A percentile compares a stretch with the other conserved stretches of the same genome.
phyloP scores from a whole-genome alignment of 2,113 vertebrate genomes.

The Hemibagrus wyckioides region DNA sequence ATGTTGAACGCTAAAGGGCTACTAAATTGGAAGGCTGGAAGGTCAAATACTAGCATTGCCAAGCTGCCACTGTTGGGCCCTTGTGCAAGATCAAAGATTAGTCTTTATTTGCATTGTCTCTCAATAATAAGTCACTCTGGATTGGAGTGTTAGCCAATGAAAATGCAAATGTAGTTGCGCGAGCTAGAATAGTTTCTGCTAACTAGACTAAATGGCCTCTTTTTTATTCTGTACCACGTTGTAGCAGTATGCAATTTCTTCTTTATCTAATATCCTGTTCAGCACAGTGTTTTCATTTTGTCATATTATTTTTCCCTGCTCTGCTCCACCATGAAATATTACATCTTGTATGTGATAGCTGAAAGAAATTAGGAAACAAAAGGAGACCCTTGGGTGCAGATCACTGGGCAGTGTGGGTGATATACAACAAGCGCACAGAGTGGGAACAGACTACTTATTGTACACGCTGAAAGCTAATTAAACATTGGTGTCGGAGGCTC shows the following conservation, averaged over 20 bases:
- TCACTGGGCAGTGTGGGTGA: slow-evolving; percentile 36
- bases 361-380: not conserved
- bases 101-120: not conserved
- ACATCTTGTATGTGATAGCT: not conserved
- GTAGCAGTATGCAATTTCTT: not conserved
- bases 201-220: not conserved
- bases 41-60: not conserved
- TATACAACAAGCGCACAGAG: slow-evolving; percentile 59
- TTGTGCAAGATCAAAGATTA: not conserved
- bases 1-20: not conserved
- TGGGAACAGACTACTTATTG: slow-evolving; percentile 57
- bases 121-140: not conserved
- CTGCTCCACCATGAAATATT: not conserved
- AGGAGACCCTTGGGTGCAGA: slow-evolving; percentile 48
- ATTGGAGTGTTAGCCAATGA: not conserved
- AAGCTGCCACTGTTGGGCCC: not conserved
- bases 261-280: not conserved
- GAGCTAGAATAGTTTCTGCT: not conserved
- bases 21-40: not conserved
- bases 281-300: not conserved
- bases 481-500: slow-evolving; percentile 68
- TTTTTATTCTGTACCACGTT: not conserved
- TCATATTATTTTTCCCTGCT: not conserved
- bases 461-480: slow-evolving; percentile 67
- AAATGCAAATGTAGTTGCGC: not conserved